Evolutionary conservation across 2,797 vertebrate species (phyloP), one percentile per base, ranked within the genome.

Genomic region (Euthynnus affinis): DNA sequence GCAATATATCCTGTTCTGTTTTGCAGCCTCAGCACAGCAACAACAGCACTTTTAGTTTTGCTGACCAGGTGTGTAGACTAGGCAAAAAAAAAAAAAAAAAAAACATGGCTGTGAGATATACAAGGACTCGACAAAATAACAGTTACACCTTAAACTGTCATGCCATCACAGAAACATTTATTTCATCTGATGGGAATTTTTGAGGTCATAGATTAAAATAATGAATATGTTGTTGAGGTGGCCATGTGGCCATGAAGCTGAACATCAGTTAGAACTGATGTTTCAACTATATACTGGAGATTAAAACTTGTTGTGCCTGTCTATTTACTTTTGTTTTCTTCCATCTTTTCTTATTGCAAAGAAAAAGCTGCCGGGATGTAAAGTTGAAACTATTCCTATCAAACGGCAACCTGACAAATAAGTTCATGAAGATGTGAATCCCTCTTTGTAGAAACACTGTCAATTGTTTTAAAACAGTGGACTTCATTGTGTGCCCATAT

Each of bases 1-100:
- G 34, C 49, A 57, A 37, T 40, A 56, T 15, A 65, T 71, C 74
- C 53, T 57, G 63, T 61, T 77, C 62, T 61, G 57, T 71, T 82
- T 29, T 58, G 68, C 64, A 67, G 32, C 52, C 8, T 69, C 71
- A 78, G 76, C 23, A 53, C 51, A 10, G 76, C 25, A 18, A 71
- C 23, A 57, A 27, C 27, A 44, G 25, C 23, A n/a, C 58, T 42
- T 42, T 27, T 23, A 27, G 20, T 76, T 78, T 77, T 74, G 68
- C 64, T 81, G 74, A 83, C 65, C 57, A 69, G 49, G 56, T 58
- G 44, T 53, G 18, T 7, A 71, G 18, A 44, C 44, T 0, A 14
- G 10, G 29, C 58, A 56, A 56, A 49, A 73, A 46, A 18, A 59
- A 37, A 49, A 68, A 46, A 18, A 55, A 37, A 42, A 27, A 25